Conservation (phyloP, 2,888 invertebrate species). For the Drosophila mulleri region DNA sequence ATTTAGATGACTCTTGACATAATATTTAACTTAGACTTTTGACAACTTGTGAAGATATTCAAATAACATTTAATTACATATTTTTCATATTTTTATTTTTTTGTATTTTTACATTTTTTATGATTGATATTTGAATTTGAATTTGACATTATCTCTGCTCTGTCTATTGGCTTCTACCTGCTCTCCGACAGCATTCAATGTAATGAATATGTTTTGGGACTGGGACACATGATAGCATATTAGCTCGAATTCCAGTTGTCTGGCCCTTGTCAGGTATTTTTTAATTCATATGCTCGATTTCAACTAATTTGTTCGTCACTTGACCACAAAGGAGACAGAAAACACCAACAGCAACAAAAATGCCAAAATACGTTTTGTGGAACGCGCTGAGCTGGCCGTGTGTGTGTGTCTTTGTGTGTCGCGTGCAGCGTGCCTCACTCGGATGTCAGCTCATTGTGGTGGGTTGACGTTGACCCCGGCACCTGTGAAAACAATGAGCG, state of each 20-base stretch:
- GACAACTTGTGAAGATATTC: no score
- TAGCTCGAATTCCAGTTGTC: constrained; percentile 43
- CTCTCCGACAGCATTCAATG: neutral
- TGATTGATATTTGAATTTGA: neutral
- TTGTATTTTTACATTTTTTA: neutral
- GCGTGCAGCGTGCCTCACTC: constrained; percentile 16
- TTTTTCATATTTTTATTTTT: no score
- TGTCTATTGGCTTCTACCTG: neutral
- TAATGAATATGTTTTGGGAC: constrained; percentile 14
- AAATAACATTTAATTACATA: neutral
- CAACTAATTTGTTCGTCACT: constrained; percentile 75
- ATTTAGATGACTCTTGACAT: no score
- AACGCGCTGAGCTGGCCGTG: constrained; percentile 10
- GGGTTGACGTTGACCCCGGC: constrained; percentile 38
- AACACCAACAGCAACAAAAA: constrained; percentile 3
- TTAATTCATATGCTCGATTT: constrained; percentile 63
- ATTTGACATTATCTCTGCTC: neutral
- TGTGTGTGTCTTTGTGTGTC: constrained; percentile 5
- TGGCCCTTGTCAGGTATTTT: constrained; percentile 56
- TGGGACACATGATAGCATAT: constrained; percentile 17
- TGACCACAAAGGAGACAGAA: constrained; percentile 40
- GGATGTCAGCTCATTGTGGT: constrained; percentile 6
- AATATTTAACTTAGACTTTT: no score
- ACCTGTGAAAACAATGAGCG: constrained; percentile 53
- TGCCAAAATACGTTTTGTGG: constrained; percentile 45